Percentiles rank a stretch among this genome's conserved stretches.
Conservation (phyloP, 2,113 vertebrate species). For the Alethe diademata region DNA sequence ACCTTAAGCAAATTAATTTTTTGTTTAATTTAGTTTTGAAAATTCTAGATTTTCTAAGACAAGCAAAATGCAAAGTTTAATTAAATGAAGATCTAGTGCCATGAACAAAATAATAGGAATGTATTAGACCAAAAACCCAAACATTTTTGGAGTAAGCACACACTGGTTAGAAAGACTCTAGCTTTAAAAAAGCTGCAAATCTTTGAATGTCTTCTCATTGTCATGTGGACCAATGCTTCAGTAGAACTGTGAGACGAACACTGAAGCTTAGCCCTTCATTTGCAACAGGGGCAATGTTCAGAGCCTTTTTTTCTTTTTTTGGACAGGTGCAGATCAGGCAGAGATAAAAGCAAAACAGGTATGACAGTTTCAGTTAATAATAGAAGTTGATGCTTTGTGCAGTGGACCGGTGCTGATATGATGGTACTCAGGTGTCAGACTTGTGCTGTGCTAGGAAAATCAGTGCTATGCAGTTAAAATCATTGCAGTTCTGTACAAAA, state of each 20-base stretch:
- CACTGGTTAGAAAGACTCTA: background rate
- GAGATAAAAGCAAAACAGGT: background rate
- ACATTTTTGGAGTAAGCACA: background rate
- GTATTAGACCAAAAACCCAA: background rate
- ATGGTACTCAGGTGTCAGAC: constrained; percentile 60
- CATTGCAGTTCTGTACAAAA: constrained; percentile 14
- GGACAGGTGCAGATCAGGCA: background rate
- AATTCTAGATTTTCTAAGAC: background rate
- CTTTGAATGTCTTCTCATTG: background rate
- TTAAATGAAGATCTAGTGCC: background rate
- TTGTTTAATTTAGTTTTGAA: background rate
- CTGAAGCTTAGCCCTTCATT: background rate
- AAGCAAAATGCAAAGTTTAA: background rate
- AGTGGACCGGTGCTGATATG: constrained; percentile 7
- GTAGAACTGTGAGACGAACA: background rate
- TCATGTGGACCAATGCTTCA: background rate
- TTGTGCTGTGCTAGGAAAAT: constrained; percentile 41
- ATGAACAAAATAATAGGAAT: background rate
- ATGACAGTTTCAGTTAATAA: constrained; percentile 19
- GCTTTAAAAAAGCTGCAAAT: background rate
- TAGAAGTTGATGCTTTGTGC: background rate
- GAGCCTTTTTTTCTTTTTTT: background rate
- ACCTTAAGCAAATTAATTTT: background rate
- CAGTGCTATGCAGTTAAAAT: constrained; percentile 25
- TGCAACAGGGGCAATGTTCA: rapidly evolving